Evolutionary conservation across 1,140 invertebrate genomes (phyloP), one percentile per base, ranked within the genome.

Genomic region (Zaprionus ghesquierei): DNA sequence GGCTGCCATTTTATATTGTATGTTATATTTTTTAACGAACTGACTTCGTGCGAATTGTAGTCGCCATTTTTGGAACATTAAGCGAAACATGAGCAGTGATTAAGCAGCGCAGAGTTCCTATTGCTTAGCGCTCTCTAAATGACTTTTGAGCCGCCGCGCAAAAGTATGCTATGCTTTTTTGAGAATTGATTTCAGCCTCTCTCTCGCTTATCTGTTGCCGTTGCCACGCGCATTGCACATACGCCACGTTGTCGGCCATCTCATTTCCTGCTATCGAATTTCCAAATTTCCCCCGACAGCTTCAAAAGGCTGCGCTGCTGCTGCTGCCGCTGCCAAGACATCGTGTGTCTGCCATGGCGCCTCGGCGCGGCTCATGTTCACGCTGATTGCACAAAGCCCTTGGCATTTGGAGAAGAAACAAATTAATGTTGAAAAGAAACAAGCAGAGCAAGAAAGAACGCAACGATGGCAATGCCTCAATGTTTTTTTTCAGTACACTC

Each of bases 371-470:
- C 70, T 75, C 79, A 69, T 74, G 75, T 78, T 78, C 69, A 71
- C 65, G 79, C 77, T 86, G 82, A 86, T 86, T 87, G 79, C 82
- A 73, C 71, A 87, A 79, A 81, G 79, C 82, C 79, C 68, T 62
- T 31, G 79, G 79, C 75, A 71, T 65, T 80, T 87, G 65, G 64
- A 73, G 68, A 76, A 79, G 69, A 76, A 86, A 87, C 79, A 86
- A 86, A 86, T 86, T 86, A 86, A 87, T 76, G 72, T 73, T 68
- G 38, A 55, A 69, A 68, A 69, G 50, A 49, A 51, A 53, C 35
- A 27, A 38, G 15, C 31, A 56, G 12, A 38, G 13, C 31, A 53
- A 31, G 29, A 15, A 55, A 18, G 44, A 23, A 33, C 20, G 25
- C 35, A 71, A 54, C 38, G 29, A 49, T 10, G 65, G 60, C 60